A percentile compares a stretch with the other conserved stretches of the same genome.
These are phyloP conservation scores for Cancer borealis DNA, from an alignment of 2,888 invertebrate genomes.

Conservation along the genomic window DNA sequence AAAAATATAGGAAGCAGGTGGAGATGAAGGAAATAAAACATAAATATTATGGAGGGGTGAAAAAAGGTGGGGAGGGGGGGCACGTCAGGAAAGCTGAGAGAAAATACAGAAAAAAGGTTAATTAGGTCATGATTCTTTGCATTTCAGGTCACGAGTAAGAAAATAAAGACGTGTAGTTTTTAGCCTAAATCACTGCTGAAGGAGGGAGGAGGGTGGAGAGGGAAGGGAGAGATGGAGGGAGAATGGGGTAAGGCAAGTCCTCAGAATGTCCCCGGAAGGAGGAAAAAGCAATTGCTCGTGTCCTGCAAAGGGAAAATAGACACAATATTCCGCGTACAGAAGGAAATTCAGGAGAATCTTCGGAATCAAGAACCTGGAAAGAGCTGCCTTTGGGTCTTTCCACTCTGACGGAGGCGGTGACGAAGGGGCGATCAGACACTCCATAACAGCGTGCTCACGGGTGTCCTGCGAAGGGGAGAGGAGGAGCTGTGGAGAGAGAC, in stretches of 20 bases:
- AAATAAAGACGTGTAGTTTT: neutral
- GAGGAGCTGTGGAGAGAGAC: neutral
- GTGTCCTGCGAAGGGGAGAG: neutral
- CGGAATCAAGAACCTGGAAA: neutral
- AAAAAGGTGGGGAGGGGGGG: neutral
- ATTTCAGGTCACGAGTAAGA: neutral
- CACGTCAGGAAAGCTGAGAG: neutral
- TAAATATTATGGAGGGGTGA: neutral
- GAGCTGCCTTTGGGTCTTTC: neutral
- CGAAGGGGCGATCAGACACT: neutral
- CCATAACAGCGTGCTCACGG: neutral
- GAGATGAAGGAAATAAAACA: neutral
- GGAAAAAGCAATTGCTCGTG: neutral
- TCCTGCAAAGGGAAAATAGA: neutral
- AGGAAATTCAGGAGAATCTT: neutral
- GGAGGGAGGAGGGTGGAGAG: neutral
- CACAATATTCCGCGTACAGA: neutral
- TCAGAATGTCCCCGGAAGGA: neutral
- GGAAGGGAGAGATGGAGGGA: slow-evolving; percentile 10
- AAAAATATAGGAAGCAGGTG: neutral
- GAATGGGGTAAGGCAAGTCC: neutral
- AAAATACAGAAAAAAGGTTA: neutral
- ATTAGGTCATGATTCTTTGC: neutral
- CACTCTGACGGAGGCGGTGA: neutral
- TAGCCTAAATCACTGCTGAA: neutral